These are phyloP conservation scores for Sminthurides aquaticus DNA, from an alignment of 2,888 invertebrate species.

Conservation along the genomic window DNA sequence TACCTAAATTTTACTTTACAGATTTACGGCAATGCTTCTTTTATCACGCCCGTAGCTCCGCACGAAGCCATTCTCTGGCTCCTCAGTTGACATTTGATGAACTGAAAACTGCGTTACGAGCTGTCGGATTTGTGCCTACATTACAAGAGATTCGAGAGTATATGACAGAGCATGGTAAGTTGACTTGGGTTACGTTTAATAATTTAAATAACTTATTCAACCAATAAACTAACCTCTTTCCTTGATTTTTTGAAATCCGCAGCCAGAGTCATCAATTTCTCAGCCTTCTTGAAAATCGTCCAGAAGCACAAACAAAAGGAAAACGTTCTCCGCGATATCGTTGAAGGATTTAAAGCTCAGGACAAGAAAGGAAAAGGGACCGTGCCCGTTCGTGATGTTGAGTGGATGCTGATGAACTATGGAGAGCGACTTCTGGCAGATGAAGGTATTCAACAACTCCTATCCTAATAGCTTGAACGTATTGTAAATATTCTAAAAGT, in stretches of 20 bases:
- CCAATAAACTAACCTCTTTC: too few species aligned
- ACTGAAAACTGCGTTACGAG: not conserved
- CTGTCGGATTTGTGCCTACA: not conserved
- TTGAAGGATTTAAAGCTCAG: not conserved
- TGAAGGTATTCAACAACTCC: not conserved
- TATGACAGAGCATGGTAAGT: not conserved
- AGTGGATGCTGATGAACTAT: not conserved
- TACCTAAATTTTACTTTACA: not conserved
- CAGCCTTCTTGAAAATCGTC: not conserved
- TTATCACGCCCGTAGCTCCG: not conserved
- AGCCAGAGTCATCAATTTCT: not conserved
- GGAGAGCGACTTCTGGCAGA: not conserved
- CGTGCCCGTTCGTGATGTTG: not conserved
- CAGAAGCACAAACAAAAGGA: not conserved
- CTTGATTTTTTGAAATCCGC: too few species aligned
- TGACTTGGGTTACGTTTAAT: too few species aligned
- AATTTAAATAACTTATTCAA: too few species aligned
- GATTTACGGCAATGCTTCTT: not conserved
- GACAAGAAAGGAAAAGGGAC: not conserved
- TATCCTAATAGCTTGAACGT: not conserved
- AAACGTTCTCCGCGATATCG: not conserved
- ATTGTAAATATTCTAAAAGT: not conserved
- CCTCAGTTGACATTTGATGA: not conserved
- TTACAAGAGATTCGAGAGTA: not conserved
- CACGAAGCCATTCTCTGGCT: not conserved